Conservation (phyloP, 2,797 vertebrate species). For the Gambelia wislizenii region DNA sequence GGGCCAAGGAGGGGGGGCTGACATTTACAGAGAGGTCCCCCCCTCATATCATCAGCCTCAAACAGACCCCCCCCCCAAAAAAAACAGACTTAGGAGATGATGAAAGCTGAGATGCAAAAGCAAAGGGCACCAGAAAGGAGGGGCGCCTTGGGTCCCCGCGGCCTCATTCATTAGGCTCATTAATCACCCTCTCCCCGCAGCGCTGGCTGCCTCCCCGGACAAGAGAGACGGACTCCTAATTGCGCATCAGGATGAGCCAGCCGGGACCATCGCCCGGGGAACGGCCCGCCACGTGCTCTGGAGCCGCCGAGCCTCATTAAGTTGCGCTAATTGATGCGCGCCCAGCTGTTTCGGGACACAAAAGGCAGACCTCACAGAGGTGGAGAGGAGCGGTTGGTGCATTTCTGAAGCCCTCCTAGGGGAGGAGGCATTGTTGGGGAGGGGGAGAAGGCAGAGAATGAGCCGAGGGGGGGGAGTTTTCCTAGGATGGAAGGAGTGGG, state of each 20-base stretch:
- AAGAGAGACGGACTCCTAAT: not conserved
- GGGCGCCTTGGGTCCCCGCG: no score
- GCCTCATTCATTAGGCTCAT: not conserved
- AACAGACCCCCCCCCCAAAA: no score
- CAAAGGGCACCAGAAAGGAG: no score
- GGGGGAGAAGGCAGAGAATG: no score
- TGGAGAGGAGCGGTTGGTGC: not conserved
- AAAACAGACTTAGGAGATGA: no score
- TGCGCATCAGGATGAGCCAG: not conserved
- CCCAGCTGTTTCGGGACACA: not conserved
- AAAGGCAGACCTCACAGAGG: not conserved
- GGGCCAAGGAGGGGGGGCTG: no score
- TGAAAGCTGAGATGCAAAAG: no score
- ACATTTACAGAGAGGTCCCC: no score
- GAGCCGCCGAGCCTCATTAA: not conserved
- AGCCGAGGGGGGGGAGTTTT: no score
- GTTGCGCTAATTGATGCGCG: conserved; percentile 2
- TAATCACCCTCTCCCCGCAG: not conserved
- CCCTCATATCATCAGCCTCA: no score
- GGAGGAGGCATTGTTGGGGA: not conserved
- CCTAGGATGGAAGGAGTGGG: no score
- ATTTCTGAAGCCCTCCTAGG: not conserved
- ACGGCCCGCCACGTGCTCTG: not conserved
- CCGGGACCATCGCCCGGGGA: not conserved
- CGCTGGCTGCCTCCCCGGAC: not conserved